Percentiles rank a stretch among this genome's conserved stretches.
phyloP scores from a whole-genome alignment of 2,888 invertebrate species.

The Norana najaformis region DNA sequence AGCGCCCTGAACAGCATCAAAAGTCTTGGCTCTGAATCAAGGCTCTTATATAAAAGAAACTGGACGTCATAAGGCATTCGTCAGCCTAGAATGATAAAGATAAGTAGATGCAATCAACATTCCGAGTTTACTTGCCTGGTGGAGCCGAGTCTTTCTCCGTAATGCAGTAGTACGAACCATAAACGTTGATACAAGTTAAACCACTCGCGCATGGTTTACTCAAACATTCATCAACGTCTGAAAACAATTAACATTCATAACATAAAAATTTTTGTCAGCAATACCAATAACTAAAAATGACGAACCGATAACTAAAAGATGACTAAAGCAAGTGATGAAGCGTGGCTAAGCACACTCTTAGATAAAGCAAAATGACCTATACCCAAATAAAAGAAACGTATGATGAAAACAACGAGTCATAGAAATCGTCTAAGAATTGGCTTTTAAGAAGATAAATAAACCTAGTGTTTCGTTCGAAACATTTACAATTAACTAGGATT shows the following conservation, averaged over 20 bases:
- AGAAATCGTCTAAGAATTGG: too few species aligned
- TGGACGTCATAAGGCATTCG: neutral
- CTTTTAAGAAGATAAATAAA: too few species aligned
- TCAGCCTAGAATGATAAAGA: neutral
- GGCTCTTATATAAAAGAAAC: neutral
- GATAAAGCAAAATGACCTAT: too few species aligned
- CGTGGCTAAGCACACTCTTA: neutral
- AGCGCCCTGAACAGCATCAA: neutral
- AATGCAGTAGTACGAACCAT: conserved; percentile 24
- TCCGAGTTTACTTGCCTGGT: neutral
- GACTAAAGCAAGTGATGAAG: neutral
- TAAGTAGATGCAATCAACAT: neutral
- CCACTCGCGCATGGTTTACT: neutral
- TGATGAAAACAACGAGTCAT: neutral
- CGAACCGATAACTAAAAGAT: too few species aligned
- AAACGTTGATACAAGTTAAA: conserved; percentile 9
- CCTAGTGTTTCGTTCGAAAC: too few species aligned
- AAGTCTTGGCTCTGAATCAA: neutral
- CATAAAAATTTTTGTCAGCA: neutral
- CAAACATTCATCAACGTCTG: conserved; percentile 27
- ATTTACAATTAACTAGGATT: neutral
- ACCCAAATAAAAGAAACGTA: neutral
- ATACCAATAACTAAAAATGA: neutral
- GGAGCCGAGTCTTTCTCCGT: neutral
- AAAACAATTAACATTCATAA: neutral